These are phyloP conservation scores for Chloebia gouldiae DNA, from an alignment of 2,113 vertebrate genomes.

Conservation along the genomic window DNA sequence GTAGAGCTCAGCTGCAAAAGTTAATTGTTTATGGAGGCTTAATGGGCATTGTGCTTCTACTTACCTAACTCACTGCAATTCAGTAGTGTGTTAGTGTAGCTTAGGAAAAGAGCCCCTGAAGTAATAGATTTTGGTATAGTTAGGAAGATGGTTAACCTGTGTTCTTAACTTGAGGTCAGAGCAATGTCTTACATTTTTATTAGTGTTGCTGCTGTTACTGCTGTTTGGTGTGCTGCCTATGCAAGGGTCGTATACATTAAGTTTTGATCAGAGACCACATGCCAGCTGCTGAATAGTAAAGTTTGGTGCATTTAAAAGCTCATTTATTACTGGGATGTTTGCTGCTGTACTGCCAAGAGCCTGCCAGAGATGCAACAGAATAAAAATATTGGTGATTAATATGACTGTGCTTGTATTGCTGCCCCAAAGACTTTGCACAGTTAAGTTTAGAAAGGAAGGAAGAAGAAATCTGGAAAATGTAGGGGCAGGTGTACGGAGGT, in stretches of 20 bases:
- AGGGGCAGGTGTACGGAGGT: background rate
- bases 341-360: background rate
- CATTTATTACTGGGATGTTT: conserved; percentile 11
- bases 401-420: background rate
- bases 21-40: conserved; percentile 55
- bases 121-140: background rate
- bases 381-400: conserved; percentile 37
- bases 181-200: background rate
- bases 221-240: background rate
- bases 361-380: background rate
- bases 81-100: background rate
- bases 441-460: background rate
- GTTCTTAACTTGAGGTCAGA: conserved; percentile 13
- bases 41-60: conserved; percentile 1
- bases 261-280: background rate
- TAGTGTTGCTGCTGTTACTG: background rate
- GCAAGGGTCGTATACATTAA: background rate
- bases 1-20: background rate
- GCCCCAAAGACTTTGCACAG: background rate
- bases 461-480: background rate
- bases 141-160: background rate
- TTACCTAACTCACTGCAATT: background rate
- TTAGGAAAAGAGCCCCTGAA: background rate
- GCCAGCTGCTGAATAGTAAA: conserved; percentile 7
- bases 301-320: conserved; percentile 10